Base-by-base conservation (phyloP, 2,888 invertebrate species). In the Lepeophtheirus nordmannii region DNA sequence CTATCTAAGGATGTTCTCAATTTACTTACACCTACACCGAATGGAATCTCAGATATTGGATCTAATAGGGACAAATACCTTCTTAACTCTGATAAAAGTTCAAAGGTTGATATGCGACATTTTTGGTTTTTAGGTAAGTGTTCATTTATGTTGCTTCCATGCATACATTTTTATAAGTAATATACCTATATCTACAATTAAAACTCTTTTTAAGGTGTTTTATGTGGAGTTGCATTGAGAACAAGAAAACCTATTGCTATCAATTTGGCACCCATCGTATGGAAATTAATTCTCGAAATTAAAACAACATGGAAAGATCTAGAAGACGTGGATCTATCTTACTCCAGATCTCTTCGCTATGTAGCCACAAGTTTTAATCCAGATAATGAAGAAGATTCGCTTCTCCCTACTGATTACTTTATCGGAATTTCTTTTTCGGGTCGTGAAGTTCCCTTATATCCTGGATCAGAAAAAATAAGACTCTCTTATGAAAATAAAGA, bases 171-270 rank as follows among this genome's bases (percentile, higher is more conserved):
- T 46, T 14, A 23, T 58, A 57, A 20, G 7, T 14, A 56, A 53
- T 20, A 5, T 30, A 12, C 20, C 14, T 58, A 14, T 20, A 20
- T 2, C 30, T 10, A 57, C 70, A 60, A n/a, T 23, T 41, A 22
- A 23, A 59, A 5, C 53, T 46, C 5, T 46, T 17, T 46, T 46
- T n/a, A 46, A 46, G 53, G 53, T 14, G 81, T 83, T 65, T 73
- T 83, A 65, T 80, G 83, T 73, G 83, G 82, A 1, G 82, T 83
- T 46, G 82, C 83, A 1, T 78, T 83, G 41, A 75, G 83, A 63
- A 83, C 83, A n/a, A 82, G 81, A 72, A 83, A 83, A 73, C 83
- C 83, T 0, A 74, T 83, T 30, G 81, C 83, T 23, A 76, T 83
- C 39, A 81, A 82, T 39, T 74, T 83, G 58, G 82, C 83, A 0